Base-by-base conservation (phyloP, 2,113 vertebrate genomes). In the Halichoerus grypus region DNA sequence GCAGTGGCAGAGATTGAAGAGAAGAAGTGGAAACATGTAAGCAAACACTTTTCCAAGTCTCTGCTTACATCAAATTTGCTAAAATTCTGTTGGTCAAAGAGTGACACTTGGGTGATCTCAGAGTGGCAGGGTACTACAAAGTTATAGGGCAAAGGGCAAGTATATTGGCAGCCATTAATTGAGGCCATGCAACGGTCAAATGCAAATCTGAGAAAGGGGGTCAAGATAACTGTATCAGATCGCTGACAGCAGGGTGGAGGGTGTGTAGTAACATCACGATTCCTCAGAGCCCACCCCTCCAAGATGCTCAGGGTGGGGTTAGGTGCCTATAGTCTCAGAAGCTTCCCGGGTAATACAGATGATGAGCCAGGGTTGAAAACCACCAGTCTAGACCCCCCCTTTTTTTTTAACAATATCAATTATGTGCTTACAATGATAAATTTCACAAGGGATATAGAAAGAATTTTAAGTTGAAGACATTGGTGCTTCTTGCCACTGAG, bases 61-160 rank as follows among this genome's bases (percentile, higher is more conserved):
- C 65, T 39, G 9, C 42, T 92, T 63, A 42, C 6, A 36, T 57
- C 65, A 69, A n/a, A 16, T 42, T 93, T 91, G 57, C 91, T 84
- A 67, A 89, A 91, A 85, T 81, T 95, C 31, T 95, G 2, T 74
- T 81, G 72, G 49, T 26, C 22, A 74, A 83, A 96, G 19, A 8
- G 69, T 49, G 22, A 74, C 28, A 28, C 53, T 39, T 93, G 81
- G 76, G 11, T 24, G n/a, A 87, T 4, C 28, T 92, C 21, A 59
- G 39, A n/a, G 77, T 53, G 61, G 11, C 26, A 31, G 6, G 2
- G 13, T 39, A 59, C n/a, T 55, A n/a, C 24, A 89, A 2, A 87
- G 4, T 91, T 67, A 88, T 0, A 95, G 49, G 39, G 49, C 61
- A 91, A 88, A 94, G 39, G 46, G 5, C 28, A 42, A 57, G 31